Base-by-base conservation (phyloP, 2,888 invertebrate genomes). In the Andrena marginata region DNA sequence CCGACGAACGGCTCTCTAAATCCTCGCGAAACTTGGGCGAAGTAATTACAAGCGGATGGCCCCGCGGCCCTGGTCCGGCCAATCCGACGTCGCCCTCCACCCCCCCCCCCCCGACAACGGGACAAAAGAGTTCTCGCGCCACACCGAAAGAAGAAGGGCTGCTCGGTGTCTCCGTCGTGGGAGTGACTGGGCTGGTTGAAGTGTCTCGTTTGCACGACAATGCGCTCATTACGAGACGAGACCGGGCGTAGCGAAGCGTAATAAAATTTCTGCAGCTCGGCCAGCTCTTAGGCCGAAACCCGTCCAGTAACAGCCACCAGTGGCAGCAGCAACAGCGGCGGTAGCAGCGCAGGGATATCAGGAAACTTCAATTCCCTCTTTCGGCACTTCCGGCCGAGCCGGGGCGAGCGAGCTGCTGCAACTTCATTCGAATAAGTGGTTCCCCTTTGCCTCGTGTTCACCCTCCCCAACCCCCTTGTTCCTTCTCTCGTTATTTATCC, bases 341-440 rank as follows among this genome's bases (percentile, higher is more conserved):
- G 29, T 16, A 16, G 42, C 42, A 1, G 16, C 42, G 4, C 20
- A 56, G 59, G 72, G 73, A 79, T 84, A 90, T 85, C 86, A 83
- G 85, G 71, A 80, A 86, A 88, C 85, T 89, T 88, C 81, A 89
- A 88, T 89, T 89, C 86, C 90, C 84, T 88, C 84, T 85, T 84
- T 84, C 73, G 80, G 60, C 84, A 78, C 76, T 84, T 85, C 77
- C 84, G 85, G 81, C 60, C 82, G 73, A 68, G 56, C 70, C 48
- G 73, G 54, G 62, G 67, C 79, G 69, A 76, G 59, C 33, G 72
- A 20, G 77, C 56, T 62, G 83, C 77, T 84, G 88, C 85, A 79
- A 85, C 87, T 89, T 89, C 89, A 90, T 91, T 89, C 89, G 89
- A 89, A 90, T 91, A 91, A 90, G 92, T 90, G 89, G 89, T 87